Base-by-base conservation (phyloP, 2,888 invertebrate species). In the Selenia dentaria region DNA sequence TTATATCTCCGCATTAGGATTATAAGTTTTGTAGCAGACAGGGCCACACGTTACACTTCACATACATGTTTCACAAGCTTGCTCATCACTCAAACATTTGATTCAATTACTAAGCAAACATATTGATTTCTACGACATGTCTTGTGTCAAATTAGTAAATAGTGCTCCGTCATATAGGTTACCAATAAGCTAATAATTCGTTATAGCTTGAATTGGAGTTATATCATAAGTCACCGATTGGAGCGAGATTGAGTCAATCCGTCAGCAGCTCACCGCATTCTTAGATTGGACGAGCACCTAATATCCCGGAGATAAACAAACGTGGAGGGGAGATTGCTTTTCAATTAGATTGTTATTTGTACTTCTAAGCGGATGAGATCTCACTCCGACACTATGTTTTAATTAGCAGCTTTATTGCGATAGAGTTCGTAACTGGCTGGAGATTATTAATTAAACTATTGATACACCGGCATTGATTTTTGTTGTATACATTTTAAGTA, bases 231-330 rank as follows among this genome's bases (percentile, higher is more conserved):
- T 52, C 48, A 44, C 50, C 64, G 70, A 67, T 70, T 66, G 57
- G 47, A 46, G 52, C 47, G 50, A 59, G 59, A 73, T 73, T 70
- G 70, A 66, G 60, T 61, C 67, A 64, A 71, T 72, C 61, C 57
- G 59, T 71, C 67, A 62, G 32, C 41, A 28, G 35, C 24, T 45
- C 14, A 40, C 56, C 47, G 40, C 52, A 48, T 48, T 53, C 55
- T 38, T 50, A 41, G 51, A 49, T 54, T 48, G 43, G 10, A 10
- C 10, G 45, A 48, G 38, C 48, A 35, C 38, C 46, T 56, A 52
- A 59, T 57, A 55, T 58, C 54, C 58, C 51, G 40, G 13, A 11
- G 36, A 34, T 51, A 48, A 40, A 58, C 45, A 51, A 43, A 54
- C 46, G 41, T 32, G 20, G 29, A 27, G 38, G 26, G 41, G 25